Evolutionary conservation across 2,888 invertebrate species (phyloP).

Genomic region (Heliconius charithonia): DNA sequence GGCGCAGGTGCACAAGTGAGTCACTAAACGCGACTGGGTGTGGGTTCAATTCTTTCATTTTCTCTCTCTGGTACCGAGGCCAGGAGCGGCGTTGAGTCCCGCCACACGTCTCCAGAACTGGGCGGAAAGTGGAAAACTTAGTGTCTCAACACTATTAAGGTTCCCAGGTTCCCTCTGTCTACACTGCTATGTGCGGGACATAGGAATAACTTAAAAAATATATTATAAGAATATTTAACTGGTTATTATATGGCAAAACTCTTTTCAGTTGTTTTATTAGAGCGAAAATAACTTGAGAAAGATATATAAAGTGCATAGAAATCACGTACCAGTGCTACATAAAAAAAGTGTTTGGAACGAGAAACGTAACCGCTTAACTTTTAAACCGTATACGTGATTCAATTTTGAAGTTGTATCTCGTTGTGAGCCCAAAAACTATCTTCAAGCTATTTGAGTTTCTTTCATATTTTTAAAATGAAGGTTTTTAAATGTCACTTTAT

Average conservation of each 20-base stretch:
- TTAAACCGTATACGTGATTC: constrained; percentile 83
- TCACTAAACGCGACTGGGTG: no score
- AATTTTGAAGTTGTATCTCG: constrained; percentile 79
- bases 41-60: no score
- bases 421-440: constrained; percentile 72
- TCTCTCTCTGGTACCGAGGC: no score
- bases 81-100: no score
- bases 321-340: constrained; percentile 74
- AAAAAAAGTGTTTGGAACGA: constrained; percentile 74
- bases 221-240: neutral
- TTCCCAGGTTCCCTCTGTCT: no score
- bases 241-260: neutral
- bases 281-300: constrained; percentile 16
- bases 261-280: neutral
- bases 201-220: no score
- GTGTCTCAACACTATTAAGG: no score
- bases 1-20: no score
- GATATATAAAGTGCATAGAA: constrained; percentile 49
- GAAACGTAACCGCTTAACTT: constrained; percentile 81
- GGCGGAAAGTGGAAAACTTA: no score
- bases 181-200: no score
- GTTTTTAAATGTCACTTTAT: constrained; percentile 53
- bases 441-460: constrained; percentile 70
- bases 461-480: constrained; percentile 68
- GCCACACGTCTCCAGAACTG: no score